phyloP scores from a whole-genome alignment of 2,113 vertebrate genomes.

The Glaucidium brasilianum region DNA sequence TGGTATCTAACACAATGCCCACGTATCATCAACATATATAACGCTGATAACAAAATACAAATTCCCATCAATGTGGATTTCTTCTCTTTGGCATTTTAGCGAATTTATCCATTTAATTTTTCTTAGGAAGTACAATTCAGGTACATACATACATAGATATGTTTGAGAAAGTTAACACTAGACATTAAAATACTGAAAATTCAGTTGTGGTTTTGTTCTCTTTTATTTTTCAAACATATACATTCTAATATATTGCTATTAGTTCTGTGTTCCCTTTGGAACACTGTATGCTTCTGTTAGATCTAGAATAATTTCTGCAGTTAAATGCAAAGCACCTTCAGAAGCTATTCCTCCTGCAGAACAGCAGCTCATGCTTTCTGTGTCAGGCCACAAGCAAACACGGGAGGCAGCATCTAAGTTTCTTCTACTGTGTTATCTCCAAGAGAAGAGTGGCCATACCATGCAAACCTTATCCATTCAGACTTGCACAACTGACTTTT shows the following conservation, averaged over 20 bases:
- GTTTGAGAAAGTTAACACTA: not conserved
- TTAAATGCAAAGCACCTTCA: not conserved
- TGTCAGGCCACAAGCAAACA: not conserved
- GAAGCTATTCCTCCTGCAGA: not conserved
- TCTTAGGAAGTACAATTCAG: not conserved
- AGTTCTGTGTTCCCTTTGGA: not conserved
- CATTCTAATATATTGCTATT: not conserved
- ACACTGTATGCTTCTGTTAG: not conserved
- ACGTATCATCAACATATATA: fast-evolving
- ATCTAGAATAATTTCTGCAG: not conserved
- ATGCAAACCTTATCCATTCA: not conserved
- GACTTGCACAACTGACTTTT: not conserved
- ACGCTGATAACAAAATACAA: not conserved
- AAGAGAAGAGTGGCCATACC: not conserved
- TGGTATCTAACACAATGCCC: not conserved
- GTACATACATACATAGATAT: not conserved
- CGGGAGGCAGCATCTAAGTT: not conserved
- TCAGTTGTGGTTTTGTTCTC: not conserved
- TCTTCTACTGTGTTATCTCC: not conserved
- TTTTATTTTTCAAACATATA: not conserved
- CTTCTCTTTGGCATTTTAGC: not conserved
- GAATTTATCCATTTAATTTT: not conserved
- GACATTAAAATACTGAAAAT: not conserved
- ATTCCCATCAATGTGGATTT: not conserved
- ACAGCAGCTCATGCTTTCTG: not conserved